Percentiles rank a stretch among this genome's conserved stretches.
These are phyloP conservation scores for Nothoprocta pentlandii DNA, from an alignment of 2,113 vertebrate genomes.

Conservation along the genomic window DNA sequence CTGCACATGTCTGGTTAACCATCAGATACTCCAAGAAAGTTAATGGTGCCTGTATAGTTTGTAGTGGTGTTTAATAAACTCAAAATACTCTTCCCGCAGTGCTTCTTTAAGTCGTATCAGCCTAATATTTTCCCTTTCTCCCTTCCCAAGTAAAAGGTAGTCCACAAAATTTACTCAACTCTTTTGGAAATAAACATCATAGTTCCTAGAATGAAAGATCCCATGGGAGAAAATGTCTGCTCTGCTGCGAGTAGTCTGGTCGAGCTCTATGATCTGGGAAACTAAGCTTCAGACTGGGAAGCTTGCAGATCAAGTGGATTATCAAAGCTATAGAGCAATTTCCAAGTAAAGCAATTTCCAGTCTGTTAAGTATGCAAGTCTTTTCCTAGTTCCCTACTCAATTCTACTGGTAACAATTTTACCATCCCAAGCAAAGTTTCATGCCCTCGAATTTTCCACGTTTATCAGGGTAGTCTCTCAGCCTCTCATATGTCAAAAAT, in stretches of 20 bases:
- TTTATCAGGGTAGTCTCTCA: constrained; percentile 18
- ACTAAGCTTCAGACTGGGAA: neutral
- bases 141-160: constrained; percentile 49
- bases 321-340: constrained; percentile 12
- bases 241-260: neutral
- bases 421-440: constrained; percentile 2
- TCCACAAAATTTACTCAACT: constrained; percentile 39
- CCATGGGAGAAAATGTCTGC: neutral
- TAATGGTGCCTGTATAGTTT: neutral
- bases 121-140: constrained; percentile 53
- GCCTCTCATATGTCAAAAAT: neutral
- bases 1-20: neutral
- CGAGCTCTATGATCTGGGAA: neutral
- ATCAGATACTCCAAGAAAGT: neutral
- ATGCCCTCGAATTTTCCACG: neutral
- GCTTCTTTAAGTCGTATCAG: neutral
- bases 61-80: neutral
- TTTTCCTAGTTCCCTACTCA: neutral
- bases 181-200: constrained; percentile 36
- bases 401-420: neutral
- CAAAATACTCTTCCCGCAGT: neutral
- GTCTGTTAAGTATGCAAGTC: neutral
- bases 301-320: constrained; percentile 34
- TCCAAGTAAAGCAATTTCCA: constrained; percentile 9
- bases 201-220: constrained; percentile 56